phyloP scores from a whole-genome alignment of 2,113 vertebrate genomes.

The Chaenogobius annularis region DNA sequence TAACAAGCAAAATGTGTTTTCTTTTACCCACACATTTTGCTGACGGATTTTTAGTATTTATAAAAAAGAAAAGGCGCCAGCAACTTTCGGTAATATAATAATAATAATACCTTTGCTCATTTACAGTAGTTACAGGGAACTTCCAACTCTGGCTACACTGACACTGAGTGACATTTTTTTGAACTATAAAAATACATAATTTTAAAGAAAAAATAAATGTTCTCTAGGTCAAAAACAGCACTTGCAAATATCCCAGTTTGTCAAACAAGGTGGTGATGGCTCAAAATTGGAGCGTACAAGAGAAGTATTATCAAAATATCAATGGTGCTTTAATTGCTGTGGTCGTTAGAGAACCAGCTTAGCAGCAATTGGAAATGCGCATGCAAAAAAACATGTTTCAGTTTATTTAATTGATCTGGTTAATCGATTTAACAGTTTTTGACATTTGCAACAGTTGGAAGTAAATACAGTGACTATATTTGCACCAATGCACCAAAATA shows the following conservation, averaged over 20 bases:
- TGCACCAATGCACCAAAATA: not conserved
- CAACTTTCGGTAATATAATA: conserved; percentile 58
- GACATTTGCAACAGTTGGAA: not conserved
- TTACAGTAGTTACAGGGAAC: conserved; percentile 51
- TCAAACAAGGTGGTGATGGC: no score
- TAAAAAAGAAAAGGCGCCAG: conserved; percentile 56
- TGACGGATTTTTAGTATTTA: conserved; percentile 61
- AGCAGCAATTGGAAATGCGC: not conserved
- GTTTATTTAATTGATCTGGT: not conserved
- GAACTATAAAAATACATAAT: not conserved
- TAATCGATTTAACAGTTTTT: not conserved
- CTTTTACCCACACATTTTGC: conserved; percentile 52
- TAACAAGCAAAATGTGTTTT: conserved; percentile 51
- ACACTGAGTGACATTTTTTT: not conserved
- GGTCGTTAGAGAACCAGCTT: not conserved
- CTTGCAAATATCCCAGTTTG: no score
- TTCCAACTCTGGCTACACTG: conserved; percentile 4
- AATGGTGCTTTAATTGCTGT: no score
- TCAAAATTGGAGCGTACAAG: no score
- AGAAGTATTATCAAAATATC: no score
- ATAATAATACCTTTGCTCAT: conserved; percentile 52
- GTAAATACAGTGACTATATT: not conserved
- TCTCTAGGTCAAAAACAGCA: no score
- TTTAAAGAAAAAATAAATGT: no score
- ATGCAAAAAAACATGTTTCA: not conserved